Evolutionary conservation across 2,888 invertebrate genomes (phyloP).

Genomic region (Lepidocyrtinus sp.): DNA sequence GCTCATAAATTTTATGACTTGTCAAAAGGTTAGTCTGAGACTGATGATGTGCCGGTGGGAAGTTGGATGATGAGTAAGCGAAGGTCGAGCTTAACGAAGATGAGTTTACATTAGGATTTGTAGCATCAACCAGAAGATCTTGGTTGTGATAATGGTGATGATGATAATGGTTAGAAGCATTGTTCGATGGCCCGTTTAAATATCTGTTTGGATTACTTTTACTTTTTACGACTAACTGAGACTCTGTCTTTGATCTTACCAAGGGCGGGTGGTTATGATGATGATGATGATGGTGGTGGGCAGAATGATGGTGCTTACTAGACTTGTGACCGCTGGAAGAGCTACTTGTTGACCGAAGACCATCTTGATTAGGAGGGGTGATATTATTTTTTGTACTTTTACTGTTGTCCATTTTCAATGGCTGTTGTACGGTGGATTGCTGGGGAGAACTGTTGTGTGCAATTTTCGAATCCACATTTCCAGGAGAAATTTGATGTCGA

Average conservation of each 20-base stretch:
- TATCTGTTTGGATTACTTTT: constrained; percentile 54
- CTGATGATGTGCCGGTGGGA: constrained; percentile 56
- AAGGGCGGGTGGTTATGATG: constrained; percentile 58
- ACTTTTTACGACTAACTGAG: constrained; percentile 65
- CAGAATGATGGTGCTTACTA: constrained; percentile 28
- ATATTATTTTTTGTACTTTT: constrained; percentile 22
- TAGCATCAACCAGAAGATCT: constrained; percentile 45
- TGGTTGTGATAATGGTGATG: constrained; percentile 37
- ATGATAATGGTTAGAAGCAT: constrained; percentile 8
- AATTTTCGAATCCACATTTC: constrained; percentile 7
- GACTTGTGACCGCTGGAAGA: constrained; percentile 1
- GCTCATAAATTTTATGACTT: constrained; percentile 59
- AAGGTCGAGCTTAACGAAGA: constrained; percentile 1
- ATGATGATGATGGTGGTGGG: constrained; percentile 23
- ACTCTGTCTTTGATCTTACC: constrained; percentile 67
- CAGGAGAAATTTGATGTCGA: constrained; percentile 12
- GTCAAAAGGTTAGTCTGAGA: constrained; percentile 56
- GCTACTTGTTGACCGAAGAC: constrained; percentile 16
- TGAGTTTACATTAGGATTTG: constrained; percentile 37
- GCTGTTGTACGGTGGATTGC: constrained; percentile 15
- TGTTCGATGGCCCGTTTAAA: constrained; percentile 44
- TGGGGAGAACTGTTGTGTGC: constrained; percentile 15
- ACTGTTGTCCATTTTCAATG: not conserved
- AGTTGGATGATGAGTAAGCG: constrained; percentile 36
- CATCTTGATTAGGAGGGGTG: constrained; percentile 20